Conservation (phyloP, 2,113 vertebrate species). For the Neogobius melanostomus region DNA sequence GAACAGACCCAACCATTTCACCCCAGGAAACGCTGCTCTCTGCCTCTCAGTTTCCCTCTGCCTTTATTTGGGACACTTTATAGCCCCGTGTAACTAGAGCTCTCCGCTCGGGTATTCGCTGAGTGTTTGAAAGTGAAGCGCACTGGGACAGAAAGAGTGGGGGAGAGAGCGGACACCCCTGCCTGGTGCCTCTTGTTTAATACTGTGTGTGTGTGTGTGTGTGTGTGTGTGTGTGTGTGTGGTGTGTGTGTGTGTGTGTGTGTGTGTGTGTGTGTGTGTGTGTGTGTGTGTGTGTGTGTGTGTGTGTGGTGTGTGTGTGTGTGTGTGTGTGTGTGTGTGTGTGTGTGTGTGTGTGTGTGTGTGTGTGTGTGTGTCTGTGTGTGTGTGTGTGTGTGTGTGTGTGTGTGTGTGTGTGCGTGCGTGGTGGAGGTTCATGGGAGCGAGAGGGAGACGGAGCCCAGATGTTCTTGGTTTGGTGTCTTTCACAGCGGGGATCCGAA, state of each 20-base stretch:
- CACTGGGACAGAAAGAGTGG: slow-evolving; percentile 51
- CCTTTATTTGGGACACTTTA: slow-evolving; percentile 79
- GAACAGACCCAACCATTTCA: slow-evolving; percentile 52
- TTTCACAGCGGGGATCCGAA: slow-evolving; percentile 63
- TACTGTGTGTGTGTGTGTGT: slow-evolving; percentile 18
- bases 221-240: slow-evolving; percentile 32
- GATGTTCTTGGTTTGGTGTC: slow-evolving; percentile 72
- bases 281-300: slow-evolving; percentile 24
- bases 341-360: slow-evolving; percentile 24
- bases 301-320: slow-evolving; percentile 42
- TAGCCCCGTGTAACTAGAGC: slow-evolving; percentile 71
- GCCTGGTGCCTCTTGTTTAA: slow-evolving; percentile 50
- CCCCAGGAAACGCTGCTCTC: slow-evolving; percentile 65
- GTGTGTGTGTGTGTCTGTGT: slow-evolving; percentile 11
- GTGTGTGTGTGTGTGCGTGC: slow-evolving; percentile 35
- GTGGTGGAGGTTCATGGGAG: not conserved
- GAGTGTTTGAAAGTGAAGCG: slow-evolving; percentile 76
- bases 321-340: slow-evolving; percentile 44
- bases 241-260: slow-evolving; percentile 36
- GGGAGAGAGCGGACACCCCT: slow-evolving; percentile 64
- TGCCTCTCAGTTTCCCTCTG: slow-evolving; percentile 64
- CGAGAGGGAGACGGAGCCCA: slow-evolving; percentile 48
- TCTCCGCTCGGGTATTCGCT: slow-evolving; percentile 73
- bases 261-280: slow-evolving; percentile 46
- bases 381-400: slow-evolving; percentile 46